Base-by-base conservation (phyloP, 2,888 invertebrate species). In the Drosophila putrida region DNA sequence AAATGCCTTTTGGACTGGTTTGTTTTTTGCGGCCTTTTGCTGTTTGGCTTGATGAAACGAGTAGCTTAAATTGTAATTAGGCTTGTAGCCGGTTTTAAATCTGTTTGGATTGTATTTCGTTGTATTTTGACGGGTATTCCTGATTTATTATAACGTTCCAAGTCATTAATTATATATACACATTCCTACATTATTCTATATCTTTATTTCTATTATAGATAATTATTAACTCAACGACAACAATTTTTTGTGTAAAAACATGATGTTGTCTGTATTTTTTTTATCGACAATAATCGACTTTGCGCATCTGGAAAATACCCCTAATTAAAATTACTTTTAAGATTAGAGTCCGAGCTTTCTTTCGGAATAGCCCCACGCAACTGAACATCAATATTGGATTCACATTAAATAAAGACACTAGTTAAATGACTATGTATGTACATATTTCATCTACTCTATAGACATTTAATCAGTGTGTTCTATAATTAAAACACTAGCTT, bases 1-100 rank as follows among this genome's bases (percentile, higher is more conserved):
- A 49, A 57, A 65, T 60, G 44, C 39, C 28, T 51, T 41, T 41
- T 54, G 11, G 70, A 87, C 81, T 50, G 78, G 88, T 87, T 87
- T 33, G 11, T 31, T 43, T 49, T 57, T 55, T 20, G 49, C n/a
- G 8, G 31, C 25, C 47, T 31, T 15, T 41, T 38, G 46, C 35
- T 41, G n/a, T 31, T 78, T 53, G 43, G 49, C 35, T 50, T 35
- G 53, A 11, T 39, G 38, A 61, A 65, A 59, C 67, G 66, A 47
- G 44, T 55, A 47, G 46, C 43, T 73, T 28, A 43, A 77, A 50
- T 64, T 75, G 69, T 84, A 78, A 75, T 75, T 84, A 77, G 59
- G 46, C 51, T 28, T 46, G 44, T 72, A 88, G 71, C 88, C 66
- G 66, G 88, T 78, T 81, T 84, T 6, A 25, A 55, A 53, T 59